Percentiles rank a stretch among this genome's conserved stretches.
These are phyloP conservation scores for Clivina fossor DNA, from an alignment of 2,888 invertebrate species.

Conservation along the genomic window DNA sequence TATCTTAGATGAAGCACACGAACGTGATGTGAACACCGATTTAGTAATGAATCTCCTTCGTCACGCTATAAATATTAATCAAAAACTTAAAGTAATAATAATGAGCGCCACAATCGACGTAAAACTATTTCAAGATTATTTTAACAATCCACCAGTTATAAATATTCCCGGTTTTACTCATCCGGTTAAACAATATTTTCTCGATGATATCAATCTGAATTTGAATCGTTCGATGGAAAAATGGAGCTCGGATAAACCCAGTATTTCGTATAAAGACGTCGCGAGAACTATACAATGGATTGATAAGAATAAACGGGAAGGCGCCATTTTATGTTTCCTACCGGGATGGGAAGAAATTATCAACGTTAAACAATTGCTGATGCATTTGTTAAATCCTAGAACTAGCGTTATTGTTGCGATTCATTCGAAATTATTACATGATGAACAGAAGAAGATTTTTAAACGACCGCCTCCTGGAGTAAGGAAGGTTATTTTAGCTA, in stretches of 20 bases:
- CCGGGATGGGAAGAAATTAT: slow-evolving; percentile 76
- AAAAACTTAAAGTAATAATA: slow-evolving; percentile 61
- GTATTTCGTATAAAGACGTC: slow-evolving; percentile 57
- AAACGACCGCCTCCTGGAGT: slow-evolving; percentile 54
- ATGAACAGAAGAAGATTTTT: slow-evolving; percentile 64
- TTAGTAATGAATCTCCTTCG: slow-evolving; percentile 63
- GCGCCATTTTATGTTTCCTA: slow-evolving; percentile 72
- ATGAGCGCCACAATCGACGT: slow-evolving; percentile 76
- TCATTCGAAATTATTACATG: slow-evolving; percentile 58
- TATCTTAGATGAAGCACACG: slow-evolving; percentile 75
- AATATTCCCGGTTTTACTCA: slow-evolving; percentile 59
- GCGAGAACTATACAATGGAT: slow-evolving; percentile 58
- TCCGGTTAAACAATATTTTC: slow-evolving; percentile 61
- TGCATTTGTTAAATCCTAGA: slow-evolving; percentile 45
- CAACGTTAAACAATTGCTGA: slow-evolving; percentile 55
- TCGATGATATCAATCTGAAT: slow-evolving; percentile 57
- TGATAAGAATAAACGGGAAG: slow-evolving; percentile 60
- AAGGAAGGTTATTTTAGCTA: slow-evolving; percentile 69
- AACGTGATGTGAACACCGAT: slow-evolving; percentile 70
- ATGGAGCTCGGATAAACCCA: slow-evolving; percentile 50
- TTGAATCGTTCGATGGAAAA: slow-evolving; percentile 50
- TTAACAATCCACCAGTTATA: slow-evolving; percentile 49
- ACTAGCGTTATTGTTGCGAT: slow-evolving; percentile 42
- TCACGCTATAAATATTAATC: slow-evolving; percentile 58
- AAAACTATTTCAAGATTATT: slow-evolving; percentile 62